Percentiles rank a stretch among this genome's conserved stretches.
These are phyloP conservation scores for Cichlasoma orientale DNA, from an alignment of 2,797 vertebrate species.

Conservation along the genomic window DNA sequence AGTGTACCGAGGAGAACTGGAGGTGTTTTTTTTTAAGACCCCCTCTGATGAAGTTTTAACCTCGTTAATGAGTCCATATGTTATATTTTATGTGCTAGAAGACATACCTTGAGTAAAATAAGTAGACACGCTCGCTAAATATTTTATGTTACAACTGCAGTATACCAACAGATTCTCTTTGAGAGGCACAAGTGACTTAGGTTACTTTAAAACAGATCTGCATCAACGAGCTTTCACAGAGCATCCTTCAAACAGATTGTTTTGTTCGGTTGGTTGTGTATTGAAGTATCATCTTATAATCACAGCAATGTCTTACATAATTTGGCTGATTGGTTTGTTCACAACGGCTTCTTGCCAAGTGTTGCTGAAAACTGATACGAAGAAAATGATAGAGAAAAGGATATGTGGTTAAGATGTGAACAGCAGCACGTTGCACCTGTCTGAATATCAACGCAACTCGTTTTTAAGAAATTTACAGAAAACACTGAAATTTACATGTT, in stretches of 20 bases:
- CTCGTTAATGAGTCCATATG: not conserved
- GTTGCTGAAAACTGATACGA: not conserved
- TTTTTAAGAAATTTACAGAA: not conserved
- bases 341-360: not conserved
- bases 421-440: not conserved
- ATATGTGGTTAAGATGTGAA: too few species aligned
- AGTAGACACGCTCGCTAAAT: not conserved
- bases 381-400: not conserved
- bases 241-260: not conserved
- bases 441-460: not conserved
- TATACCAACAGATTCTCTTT: not conserved
- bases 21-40: not conserved
- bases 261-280: not conserved
- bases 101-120: not conserved
- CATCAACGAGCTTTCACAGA: not conserved
- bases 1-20: not conserved
- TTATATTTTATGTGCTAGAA: not conserved
- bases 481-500: not conserved
- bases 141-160: not conserved
- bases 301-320: not conserved
- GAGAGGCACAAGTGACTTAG: not conserved
- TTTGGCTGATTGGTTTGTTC: not conserved
- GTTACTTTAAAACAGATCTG: not conserved
- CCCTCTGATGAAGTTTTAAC: not conserved
- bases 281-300: not conserved